A percentile compares a stretch with the other conserved stretches of the same genome.
Evolutionary conservation across 2,888 invertebrate genomes (phyloP).

Genomic region (Rhopalosiphum nymphaeae): DNA sequence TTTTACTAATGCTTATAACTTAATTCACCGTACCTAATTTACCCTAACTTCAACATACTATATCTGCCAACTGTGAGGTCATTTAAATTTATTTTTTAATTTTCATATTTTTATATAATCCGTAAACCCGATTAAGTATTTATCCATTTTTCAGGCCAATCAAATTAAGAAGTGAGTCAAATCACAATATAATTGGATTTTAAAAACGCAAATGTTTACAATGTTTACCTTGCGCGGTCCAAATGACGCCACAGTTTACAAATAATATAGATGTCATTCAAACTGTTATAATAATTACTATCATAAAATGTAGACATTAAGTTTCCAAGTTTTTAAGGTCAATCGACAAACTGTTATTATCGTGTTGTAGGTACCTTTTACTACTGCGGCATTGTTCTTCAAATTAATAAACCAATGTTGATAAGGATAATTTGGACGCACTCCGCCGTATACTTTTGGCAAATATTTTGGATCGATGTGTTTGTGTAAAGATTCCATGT

Average conservation of each 20-base stretch:
- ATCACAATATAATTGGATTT: too few relatives aligned
- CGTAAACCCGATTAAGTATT: too few relatives aligned
- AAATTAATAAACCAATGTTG: constrained; percentile 81
- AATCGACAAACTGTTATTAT: background rate
- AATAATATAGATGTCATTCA: background rate
- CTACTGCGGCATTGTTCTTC: constrained; percentile 74
- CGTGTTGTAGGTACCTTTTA: constrained; percentile 71
- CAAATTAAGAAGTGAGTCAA: too few relatives aligned
- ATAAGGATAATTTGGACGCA: constrained; percentile 80
- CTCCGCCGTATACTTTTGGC: constrained; percentile 80
- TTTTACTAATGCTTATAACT: background rate
- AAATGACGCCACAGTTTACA: too few relatives aligned
- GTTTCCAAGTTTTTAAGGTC: background rate
- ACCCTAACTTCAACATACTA: background rate
- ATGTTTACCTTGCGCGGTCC: too few relatives aligned
- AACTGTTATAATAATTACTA: constrained; percentile 2
- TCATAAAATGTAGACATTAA: background rate
- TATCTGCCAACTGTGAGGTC: background rate
- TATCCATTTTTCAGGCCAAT: too few relatives aligned
- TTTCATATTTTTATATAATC: too few relatives aligned
- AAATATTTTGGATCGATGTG: constrained; percentile 80
- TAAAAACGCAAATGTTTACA: too few relatives aligned
- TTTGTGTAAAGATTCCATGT: constrained; percentile 80
- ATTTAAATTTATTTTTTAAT: too few relatives aligned
- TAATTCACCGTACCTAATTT: background rate